Conservation (phyloP, 2,888 invertebrate genomes). For the Aleiodes alternator region DNA sequence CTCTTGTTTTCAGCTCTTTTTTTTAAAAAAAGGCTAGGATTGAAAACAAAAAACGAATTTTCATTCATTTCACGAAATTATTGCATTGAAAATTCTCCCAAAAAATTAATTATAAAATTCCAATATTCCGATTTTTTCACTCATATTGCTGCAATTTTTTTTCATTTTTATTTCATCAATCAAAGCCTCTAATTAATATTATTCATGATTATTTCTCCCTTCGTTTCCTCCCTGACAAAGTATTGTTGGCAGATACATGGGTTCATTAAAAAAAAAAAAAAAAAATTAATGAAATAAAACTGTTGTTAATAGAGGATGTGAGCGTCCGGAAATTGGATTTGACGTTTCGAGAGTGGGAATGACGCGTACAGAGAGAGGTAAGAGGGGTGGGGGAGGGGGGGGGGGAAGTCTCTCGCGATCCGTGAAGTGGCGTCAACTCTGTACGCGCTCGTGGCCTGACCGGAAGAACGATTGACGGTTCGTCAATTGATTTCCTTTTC, state of each 20-base stretch:
- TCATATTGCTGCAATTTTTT: no score
- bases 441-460: constrained; percentile 36
- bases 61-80: no score
- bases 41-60: no score
- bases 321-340: constrained; percentile 44
- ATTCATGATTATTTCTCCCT: no score
- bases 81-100: no score
- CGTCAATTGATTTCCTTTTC: constrained; percentile 42
- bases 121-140: no score
- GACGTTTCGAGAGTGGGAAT: constrained; percentile 7
- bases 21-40: no score
- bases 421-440: constrained; percentile 45
- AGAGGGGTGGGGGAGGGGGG: not conserved
- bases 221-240: not conserved
- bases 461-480: constrained; percentile 46
- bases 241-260: constrained; percentile 11
- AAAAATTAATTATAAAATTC: no score
- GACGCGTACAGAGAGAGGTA: not conserved
- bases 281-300: constrained; percentile 16
- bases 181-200: no score
- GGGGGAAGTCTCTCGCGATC: constrained; percentile 35
- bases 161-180: no score
- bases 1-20: no score
- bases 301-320: constrained; percentile 37
- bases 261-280: constrained; percentile 17